A percentile compares a stretch with the other conserved stretches of the same genome.
Evolutionary conservation across 2,113 vertebrate genomes (phyloP).

Genomic region (Ciconia stormi): DNA sequence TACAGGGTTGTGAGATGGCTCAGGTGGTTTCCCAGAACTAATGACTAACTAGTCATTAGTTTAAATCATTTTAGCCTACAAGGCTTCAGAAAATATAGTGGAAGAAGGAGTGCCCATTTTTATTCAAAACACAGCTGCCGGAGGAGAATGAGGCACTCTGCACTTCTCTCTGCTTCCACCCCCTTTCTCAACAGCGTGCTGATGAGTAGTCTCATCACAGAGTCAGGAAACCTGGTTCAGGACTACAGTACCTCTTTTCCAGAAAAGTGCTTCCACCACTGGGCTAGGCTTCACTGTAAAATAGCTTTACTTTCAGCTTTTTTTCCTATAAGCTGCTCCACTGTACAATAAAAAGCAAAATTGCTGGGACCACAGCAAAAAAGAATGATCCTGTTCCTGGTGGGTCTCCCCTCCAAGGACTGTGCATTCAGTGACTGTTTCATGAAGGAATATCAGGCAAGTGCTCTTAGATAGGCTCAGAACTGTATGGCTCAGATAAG

Average conservation of each 20-base stretch:
- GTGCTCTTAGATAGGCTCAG: background rate
- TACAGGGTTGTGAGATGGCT: background rate
- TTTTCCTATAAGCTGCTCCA: background rate
- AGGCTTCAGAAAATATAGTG: background rate
- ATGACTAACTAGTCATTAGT: no score
- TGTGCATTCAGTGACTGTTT: background rate
- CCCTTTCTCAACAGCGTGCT: background rate
- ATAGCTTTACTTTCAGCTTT: background rate
- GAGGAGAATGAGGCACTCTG: background rate
- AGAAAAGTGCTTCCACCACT: background rate
- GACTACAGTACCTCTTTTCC: background rate
- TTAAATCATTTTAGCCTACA: background rate
- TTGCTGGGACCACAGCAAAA: background rate
- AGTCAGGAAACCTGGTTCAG: background rate
- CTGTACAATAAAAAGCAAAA: background rate
- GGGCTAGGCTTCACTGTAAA: background rate
- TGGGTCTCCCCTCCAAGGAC: background rate
- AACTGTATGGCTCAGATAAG: background rate
- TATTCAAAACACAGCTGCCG: background rate
- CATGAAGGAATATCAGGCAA: background rate
- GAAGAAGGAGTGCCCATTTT: background rate
- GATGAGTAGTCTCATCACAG: background rate
- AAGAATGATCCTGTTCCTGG: background rate
- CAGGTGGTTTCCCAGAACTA: background rate
- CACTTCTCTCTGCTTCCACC: background rate